Evolutionary conservation across 2,888 invertebrate species (phyloP).

Genomic region (Cheilosia pagana): DNA sequence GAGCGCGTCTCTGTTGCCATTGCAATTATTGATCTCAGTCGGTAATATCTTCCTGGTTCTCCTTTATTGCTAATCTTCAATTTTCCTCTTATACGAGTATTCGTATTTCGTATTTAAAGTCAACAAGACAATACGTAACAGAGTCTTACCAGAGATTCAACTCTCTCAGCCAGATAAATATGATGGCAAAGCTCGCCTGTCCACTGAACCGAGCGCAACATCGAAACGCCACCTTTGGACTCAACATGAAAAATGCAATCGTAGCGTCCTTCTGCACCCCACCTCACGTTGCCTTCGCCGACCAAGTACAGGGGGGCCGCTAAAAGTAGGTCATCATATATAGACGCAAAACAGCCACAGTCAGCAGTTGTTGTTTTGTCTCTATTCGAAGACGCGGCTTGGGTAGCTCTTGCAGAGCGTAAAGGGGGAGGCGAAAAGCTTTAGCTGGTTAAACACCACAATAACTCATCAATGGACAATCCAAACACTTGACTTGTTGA

Average conservation of each 20-base stretch:
- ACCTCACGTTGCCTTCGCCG: conserved; percentile 22
- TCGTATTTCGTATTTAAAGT: too few relatives aligned
- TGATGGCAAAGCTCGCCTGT: conserved; percentile 34
- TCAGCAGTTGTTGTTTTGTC: conserved; percentile 66
- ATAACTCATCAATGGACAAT: conserved; percentile 49
- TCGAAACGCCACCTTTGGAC: conserved; percentile 51
- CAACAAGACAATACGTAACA: too few relatives aligned
- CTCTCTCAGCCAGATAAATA: neutral
- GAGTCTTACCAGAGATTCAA: neutral
- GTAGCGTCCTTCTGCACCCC: conserved; percentile 62
- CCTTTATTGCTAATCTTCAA: neutral
- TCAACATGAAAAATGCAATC: conserved; percentile 63
- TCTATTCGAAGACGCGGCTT: conserved; percentile 29
- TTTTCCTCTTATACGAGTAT: too few relatives aligned
- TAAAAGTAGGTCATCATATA: conserved; percentile 65
- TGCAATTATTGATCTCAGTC: neutral
- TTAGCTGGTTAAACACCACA: conserved; percentile 45
- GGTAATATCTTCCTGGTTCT: conserved; percentile 3
- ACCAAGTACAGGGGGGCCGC: conserved; percentile 58
- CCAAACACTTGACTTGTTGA: conserved; percentile 6
- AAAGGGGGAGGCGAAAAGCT: conserved; percentile 22
- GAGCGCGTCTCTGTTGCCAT: neutral
- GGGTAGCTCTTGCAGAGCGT: conserved; percentile 6
- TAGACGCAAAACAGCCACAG: conserved; percentile 49
- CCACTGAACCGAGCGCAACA: conserved; percentile 29